Base-by-base conservation (phyloP, 2,113 vertebrate species). In the Scomber japonicus region DNA sequence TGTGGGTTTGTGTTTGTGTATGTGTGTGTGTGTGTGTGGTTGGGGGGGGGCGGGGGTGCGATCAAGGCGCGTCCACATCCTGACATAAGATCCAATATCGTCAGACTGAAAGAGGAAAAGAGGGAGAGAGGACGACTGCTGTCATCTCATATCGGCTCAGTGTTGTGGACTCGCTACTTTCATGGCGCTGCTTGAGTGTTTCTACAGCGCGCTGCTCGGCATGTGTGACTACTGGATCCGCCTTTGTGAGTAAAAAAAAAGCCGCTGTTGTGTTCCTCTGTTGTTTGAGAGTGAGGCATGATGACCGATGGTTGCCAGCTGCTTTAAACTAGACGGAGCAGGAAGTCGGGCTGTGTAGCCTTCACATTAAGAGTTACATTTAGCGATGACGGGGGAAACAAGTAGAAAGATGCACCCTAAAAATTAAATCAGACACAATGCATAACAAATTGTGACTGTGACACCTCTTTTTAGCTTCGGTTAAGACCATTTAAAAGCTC, bases 171-270 rank as follows among this genome's bases (percentile, higher is more conserved):
- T 19, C 30, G 1, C 46, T 1, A 16, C 16, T 15, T 15, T 49
- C 46, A 94, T 94, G 93, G 50, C 86, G 70, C 0, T 87, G 1
- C 83, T 83, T 44, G 79, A 76, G 66, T 76, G 88, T 80, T 5
- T 91, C 56, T 92, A 81, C 89, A 44, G 68, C 67, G 78, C 81
- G 70, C 77, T 93, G 62, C 63, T 85, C 81, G 66, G 75, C 80
- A 82, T 93, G 92, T 91, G 93, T 44, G 92, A 94, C 80, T 86
- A 51, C 87, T 93, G 92, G 91, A 89, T 91, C n/a, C 86, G 90
- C 14, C 71, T 94, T 6, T 63, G 94, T 95, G 88, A 95, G 94
- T 95, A 92, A 5, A 75, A 45, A 11, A 46, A 65, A 60, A 68
- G 59, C 64, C 46, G 56, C 81, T 27, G 73, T 71, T 77, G 69